Evolutionary conservation across 2,888 invertebrate species (phyloP).

Genomic region (Lasioglossum lativentre): DNA sequence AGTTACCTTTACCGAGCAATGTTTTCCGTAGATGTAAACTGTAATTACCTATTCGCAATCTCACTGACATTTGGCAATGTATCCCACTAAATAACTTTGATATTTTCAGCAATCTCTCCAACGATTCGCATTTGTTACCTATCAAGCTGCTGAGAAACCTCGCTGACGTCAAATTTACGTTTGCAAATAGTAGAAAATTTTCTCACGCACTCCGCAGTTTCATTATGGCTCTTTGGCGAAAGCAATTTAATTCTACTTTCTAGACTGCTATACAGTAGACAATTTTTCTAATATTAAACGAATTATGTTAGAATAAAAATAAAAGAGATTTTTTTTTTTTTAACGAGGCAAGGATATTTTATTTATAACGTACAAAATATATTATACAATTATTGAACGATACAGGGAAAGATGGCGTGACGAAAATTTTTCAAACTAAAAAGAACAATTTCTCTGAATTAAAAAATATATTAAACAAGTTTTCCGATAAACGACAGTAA

Average conservation of each 20-base stretch:
- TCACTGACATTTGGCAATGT: conserved; percentile 24
- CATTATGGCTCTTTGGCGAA: too few species aligned
- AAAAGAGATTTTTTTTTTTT: too few species aligned
- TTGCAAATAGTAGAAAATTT: not conserved
- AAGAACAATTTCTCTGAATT: not conserved
- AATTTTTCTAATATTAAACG: not conserved
- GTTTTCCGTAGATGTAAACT: conserved; percentile 24
- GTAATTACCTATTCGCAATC: conserved; percentile 18
- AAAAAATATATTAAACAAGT: not conserved
- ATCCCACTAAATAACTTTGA: conserved; percentile 19
- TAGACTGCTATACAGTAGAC: not conserved
- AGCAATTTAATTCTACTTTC: not conserved
- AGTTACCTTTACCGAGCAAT: conserved; percentile 23
- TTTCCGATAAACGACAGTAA: too few species aligned
- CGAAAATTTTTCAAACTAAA: not conserved
- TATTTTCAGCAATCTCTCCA: conserved; percentile 6
- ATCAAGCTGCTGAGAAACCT: not conserved
- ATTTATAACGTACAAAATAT: too few species aligned
- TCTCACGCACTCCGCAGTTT: not conserved
- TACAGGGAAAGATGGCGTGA: not conserved
- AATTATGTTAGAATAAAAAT: not conserved
- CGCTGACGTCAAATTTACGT: not conserved
- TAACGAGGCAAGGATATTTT: too few species aligned
- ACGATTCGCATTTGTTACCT: not conserved
- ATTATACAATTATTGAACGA: too few species aligned